A percentile compares a stretch with the other conserved stretches of the same genome.
Evolutionary conservation across 2,888 invertebrate species (phyloP).

Genomic region (Melipona bicolor): DNA sequence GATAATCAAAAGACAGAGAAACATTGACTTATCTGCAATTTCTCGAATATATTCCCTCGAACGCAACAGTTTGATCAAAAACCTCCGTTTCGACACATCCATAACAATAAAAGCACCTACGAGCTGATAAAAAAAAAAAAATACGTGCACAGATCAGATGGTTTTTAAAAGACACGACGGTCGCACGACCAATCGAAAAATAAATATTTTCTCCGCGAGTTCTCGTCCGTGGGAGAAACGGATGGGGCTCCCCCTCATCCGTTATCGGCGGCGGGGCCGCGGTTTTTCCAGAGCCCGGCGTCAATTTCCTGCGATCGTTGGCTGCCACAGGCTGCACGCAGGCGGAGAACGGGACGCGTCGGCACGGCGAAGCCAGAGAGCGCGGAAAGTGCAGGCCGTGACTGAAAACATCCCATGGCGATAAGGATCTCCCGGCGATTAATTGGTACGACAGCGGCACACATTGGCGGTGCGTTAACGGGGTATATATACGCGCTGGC

Average conservation of each 20-base stretch:
- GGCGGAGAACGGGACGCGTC: conserved; percentile 40
- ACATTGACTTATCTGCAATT: too few species aligned
- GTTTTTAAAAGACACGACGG: background rate
- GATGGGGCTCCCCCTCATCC: background rate
- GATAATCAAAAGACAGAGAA: too few species aligned
- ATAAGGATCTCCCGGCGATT: conserved; percentile 78
- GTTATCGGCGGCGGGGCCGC: conserved; percentile 20
- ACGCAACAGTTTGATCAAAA: too few species aligned
- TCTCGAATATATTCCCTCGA: too few species aligned
- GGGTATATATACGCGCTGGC: conserved; percentile 32
- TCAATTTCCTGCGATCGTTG: conserved; percentile 52
- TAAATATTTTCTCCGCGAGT: conserved; percentile 10
- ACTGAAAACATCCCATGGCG: conserved; percentile 70
- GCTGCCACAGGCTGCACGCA: background rate
- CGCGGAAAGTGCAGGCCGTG: conserved; percentile 66
- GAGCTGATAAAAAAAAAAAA: too few species aligned
- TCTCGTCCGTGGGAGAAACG: conserved; percentile 30
- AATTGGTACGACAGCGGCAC: conserved; percentile 83
- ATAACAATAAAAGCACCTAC: too few species aligned
- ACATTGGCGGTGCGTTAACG: conserved; percentile 68
- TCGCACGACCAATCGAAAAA: conserved; percentile 56
- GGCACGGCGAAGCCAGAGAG: conserved; percentile 51
- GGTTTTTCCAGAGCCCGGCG: conserved; percentile 39
- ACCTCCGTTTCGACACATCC: too few species aligned
- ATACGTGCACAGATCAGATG: too few species aligned